A percentile compares a stretch with the other conserved stretches of the same genome.
phyloP scores from a whole-genome alignment of 2,888 invertebrate genomes.

The Parnassius orleans region DNA sequence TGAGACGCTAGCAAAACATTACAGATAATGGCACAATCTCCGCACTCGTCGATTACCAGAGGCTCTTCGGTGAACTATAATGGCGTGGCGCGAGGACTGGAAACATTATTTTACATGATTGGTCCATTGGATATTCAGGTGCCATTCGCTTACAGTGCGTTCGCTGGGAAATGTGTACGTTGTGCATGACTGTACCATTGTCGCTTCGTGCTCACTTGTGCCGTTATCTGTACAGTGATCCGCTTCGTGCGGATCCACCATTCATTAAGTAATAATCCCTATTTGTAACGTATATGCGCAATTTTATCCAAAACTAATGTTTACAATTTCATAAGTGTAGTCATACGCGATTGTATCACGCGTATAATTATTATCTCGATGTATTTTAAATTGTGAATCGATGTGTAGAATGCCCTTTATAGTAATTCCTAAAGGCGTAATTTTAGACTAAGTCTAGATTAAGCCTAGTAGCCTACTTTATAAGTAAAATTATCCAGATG shows the following conservation, averaged over 20 bases:
- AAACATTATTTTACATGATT: background rate
- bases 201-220: no score
- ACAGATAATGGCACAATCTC: no score
- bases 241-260: background rate
- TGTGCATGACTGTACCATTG: background rate
- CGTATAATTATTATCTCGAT: background rate
- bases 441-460: background rate
- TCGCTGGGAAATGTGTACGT: background rate
- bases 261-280: background rate
- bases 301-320: background rate
- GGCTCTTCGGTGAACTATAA: background rate
- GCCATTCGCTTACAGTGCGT: no score
- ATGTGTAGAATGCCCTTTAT: slow-evolving; percentile 2
- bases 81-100: background rate
- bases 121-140: background rate
- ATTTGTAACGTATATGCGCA: background rate
- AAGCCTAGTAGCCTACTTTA: slow-evolving; percentile 2
- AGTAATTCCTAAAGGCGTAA: background rate
- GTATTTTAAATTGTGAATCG: background rate
- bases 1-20: background rate
- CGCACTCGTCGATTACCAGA: background rate
- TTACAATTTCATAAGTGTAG: background rate
- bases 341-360: slow-evolving; percentile 1
- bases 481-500: background rate
- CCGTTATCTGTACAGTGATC: background rate